Evolutionary conservation across 2,797 vertebrate genomes (phyloP).

Genomic region (Huso huso): DNA sequence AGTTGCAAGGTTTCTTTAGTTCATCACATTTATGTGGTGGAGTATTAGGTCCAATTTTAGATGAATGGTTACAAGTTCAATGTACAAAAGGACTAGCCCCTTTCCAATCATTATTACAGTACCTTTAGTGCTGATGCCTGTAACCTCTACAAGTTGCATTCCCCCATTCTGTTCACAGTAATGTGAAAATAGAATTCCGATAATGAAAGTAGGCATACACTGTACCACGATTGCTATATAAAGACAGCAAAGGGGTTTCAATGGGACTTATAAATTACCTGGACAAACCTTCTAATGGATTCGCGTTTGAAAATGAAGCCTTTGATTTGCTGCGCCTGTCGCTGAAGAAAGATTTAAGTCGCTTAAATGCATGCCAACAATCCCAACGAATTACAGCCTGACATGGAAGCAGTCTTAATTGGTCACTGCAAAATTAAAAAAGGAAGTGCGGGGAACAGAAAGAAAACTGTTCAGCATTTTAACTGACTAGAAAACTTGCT

Average conservation of each 20-base stretch:
- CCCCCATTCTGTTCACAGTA: no score
- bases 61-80: no score
- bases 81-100: no score
- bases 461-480: background rate
- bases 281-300: constrained; percentile 4
- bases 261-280: constrained; percentile 1
- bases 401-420: background rate
- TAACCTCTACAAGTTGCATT: no score
- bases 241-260: background rate
- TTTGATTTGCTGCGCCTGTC: background rate
- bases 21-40: no score
- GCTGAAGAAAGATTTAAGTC: background rate
- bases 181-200: no score
- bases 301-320: constrained; percentile 2
- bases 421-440: background rate
- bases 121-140: no score
- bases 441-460: background rate
- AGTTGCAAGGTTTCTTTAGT: no score
- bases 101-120: no score
- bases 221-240: background rate
- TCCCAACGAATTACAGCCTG: background rate
- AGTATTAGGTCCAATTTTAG: no score
- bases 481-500: background rate
- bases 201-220: no score
- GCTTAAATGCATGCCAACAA: background rate